phyloP scores from a whole-genome alignment of 1,140 invertebrate genomes.

The Scylla paramamosain region DNA sequence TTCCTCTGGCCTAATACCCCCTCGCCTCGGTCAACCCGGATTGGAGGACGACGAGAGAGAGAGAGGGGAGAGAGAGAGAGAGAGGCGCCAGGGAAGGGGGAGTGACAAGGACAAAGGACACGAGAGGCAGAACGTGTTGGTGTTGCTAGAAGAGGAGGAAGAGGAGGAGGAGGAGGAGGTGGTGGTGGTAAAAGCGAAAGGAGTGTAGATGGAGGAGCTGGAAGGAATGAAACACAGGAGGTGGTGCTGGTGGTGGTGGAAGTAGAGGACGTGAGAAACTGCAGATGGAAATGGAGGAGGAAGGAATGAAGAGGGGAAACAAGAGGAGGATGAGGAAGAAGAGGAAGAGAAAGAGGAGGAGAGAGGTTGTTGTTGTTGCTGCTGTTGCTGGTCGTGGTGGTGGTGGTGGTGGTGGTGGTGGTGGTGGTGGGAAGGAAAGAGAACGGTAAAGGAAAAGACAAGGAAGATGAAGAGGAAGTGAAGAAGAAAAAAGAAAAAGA shows the following conservation, averaged over 20 bases:
- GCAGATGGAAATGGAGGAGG: background rate
- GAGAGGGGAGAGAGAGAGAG: background rate
- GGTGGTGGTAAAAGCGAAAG: background rate
- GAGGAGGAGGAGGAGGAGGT: background rate
- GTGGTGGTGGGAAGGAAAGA: background rate
- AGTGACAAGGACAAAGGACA: background rate
- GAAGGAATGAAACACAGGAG: background rate
- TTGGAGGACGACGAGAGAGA: background rate
- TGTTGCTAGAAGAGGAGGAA: background rate
- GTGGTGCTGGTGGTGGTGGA: background rate
- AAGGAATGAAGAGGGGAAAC: too few species aligned
- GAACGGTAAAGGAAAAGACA: background rate
- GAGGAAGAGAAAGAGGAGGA: background rate
- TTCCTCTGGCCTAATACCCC: slow-evolving; percentile 36
- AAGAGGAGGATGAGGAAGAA: background rate
- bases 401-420: background rate
- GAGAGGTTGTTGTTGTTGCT: too few species aligned
- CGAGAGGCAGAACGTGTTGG: background rate
- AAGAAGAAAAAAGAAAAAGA: background rate
- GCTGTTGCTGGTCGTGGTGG: background rate
- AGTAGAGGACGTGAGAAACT: background rate
- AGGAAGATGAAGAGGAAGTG: background rate
- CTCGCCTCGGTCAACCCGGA: slow-evolving; percentile 6
- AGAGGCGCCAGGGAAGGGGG: background rate
- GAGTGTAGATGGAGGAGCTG: background rate